Conservation (phyloP, 30 jellyfish, hydroid and myxozoan genomes). For the Aurelia coerulea region DNA sequence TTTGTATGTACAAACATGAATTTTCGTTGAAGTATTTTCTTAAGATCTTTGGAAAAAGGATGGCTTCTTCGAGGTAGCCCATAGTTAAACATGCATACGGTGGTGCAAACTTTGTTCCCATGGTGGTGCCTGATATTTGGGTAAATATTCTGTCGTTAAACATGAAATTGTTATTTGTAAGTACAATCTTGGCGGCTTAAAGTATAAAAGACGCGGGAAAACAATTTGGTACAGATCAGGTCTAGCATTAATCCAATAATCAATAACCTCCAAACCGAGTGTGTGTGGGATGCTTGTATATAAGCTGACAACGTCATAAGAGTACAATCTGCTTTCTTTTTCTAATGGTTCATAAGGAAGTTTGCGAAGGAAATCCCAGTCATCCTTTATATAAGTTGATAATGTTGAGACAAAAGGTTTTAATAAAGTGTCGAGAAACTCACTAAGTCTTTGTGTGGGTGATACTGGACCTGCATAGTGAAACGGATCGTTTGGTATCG, state of each 20-base stretch:
- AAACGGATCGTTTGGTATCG: no score
- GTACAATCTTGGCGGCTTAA: constrained; percentile 3
- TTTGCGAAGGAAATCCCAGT: constrained; percentile 12
- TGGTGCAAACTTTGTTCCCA: constrained; percentile 38
- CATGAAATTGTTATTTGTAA: constrained; percentile 12
- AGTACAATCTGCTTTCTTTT: neutral
- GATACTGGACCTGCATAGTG: constrained; percentile 23
- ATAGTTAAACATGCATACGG: constrained; percentile 24
- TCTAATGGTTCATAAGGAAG: neutral
- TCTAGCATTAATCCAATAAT: constrained; percentile 10
- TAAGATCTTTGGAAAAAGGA: neutral
- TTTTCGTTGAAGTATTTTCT: neutral
- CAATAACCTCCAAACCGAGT: constrained; percentile 9
- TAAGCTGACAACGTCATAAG: constrained; percentile 17
- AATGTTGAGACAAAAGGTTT: neutral
- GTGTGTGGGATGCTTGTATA: constrained; percentile 40
- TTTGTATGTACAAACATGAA: neutral
- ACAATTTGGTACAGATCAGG: constrained; percentile 23
- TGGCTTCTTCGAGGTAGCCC: constrained; percentile 17
- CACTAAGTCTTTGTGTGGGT: constrained; percentile 21
- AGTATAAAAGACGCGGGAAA: constrained; percentile 9
- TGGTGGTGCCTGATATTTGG: constrained; percentile 24
- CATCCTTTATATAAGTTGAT: neutral
- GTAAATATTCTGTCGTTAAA: constrained; percentile 9
- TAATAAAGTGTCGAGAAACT: neutral